phyloP scores from a whole-genome alignment of 2,888 invertebrate genomes.

The Noctua pronuba region DNA sequence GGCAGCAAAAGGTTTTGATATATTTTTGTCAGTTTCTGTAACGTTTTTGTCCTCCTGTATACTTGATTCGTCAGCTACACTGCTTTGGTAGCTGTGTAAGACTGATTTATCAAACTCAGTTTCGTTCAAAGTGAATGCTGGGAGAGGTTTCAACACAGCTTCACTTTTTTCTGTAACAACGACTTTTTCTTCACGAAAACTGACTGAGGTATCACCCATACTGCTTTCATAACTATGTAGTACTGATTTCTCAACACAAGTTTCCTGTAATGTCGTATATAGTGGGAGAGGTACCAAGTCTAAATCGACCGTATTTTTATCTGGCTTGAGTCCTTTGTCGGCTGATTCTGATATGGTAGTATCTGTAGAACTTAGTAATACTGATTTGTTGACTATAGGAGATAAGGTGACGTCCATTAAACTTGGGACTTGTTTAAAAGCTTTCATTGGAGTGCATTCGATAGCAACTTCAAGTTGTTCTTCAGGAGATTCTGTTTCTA shows the following conservation, averaged over 20 bases:
- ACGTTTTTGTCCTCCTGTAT: conserved; percentile 63
- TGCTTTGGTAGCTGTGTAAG: conserved; percentile 77
- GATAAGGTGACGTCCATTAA: conserved; percentile 85
- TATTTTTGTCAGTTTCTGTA: conserved; percentile 58
- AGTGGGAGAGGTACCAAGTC: conserved; percentile 75
- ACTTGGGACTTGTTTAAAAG: conserved; percentile 74
- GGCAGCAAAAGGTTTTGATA: conserved; percentile 67
- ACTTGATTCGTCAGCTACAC: conserved; percentile 72
- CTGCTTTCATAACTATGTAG: conserved; percentile 83
- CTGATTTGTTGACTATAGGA: conserved; percentile 85
- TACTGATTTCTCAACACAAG: conserved; percentile 79
- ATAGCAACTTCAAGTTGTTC: conserved; percentile 73
- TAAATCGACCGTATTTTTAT: conserved; percentile 66
- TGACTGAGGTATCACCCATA: conserved; percentile 72
- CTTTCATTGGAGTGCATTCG: conserved; percentile 85
- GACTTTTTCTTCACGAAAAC: conserved; percentile 68
- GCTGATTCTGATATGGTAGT: conserved; percentile 72
- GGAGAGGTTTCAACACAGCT: conserved; percentile 70
- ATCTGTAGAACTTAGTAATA: conserved; percentile 82
- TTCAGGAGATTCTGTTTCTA: conserved; percentile 67
- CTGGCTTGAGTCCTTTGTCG: conserved; percentile 70
- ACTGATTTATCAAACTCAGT: conserved; percentile 81
- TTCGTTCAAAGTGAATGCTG: conserved; percentile 79
- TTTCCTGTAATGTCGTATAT: conserved; percentile 79
- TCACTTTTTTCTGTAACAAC: conserved; percentile 54